Base-by-base conservation (phyloP, 2,113 vertebrate genomes). In the Odocoileus hemionus region DNA sequence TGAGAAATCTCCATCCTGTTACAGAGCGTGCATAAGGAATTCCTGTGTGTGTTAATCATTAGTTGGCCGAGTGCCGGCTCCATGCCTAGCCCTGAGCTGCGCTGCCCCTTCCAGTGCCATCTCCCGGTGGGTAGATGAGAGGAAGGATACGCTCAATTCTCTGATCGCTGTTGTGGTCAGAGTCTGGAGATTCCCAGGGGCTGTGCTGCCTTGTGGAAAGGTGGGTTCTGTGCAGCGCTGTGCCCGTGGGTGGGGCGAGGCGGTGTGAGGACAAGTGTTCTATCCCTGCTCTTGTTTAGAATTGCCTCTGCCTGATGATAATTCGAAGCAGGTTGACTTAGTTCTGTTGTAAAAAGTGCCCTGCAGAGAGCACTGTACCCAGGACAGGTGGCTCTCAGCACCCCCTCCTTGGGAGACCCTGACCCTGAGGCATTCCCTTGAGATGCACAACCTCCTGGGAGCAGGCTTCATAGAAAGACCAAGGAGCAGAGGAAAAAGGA, bases 21-120 rank as follows among this genome's bases (percentile, higher is more conserved):
- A 33, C 39, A 43, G 47, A 91, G n/a, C 2, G 0, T 26, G 58
- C 36, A 4, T 52, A 23, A 85, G 78, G 87, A 39, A 6, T 14
- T 28, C n/a, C 21, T 67, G 45, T 4, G 2, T 8, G 5, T 5
- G 5, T 57, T 61, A 21, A 17, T 55, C 39, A 16, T 74, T 54
- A 2, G 15, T 50, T 36, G 7, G 30, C 2, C 3, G 5, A 43
- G 33, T 52, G 11, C 47, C 28, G 2, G 4, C n/a, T 52, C 82
- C 8, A 36, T 8, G 43, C 45, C 14, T 0, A 1, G 7, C 7
- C 2, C 86, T 30, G 15, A 21, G 85, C 47, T 54, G 4, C n/a
- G 6, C 57, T 43, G 1, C 5, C 26, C 33, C 45, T 5, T 25
- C 45, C 17, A 0, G 9, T 7, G 4, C 79, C 8, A 1, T 43